Evolutionary conservation across 2,888 invertebrate species (phyloP).

Genomic region (Lepidonotus clava): DNA sequence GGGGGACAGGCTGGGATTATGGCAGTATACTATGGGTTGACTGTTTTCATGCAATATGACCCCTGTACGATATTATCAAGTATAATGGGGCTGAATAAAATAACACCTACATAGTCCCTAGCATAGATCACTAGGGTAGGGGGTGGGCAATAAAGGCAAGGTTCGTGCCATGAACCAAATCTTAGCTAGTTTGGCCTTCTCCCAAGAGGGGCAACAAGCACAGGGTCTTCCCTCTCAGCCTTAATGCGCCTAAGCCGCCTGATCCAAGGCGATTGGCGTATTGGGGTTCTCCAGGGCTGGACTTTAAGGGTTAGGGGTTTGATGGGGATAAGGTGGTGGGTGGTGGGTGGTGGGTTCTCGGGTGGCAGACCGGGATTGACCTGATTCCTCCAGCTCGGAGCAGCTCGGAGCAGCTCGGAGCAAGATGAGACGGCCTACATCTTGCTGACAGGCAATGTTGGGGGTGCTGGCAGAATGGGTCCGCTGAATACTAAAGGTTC

Average conservation of each 20-base stretch:
- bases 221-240: not conserved
- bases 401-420: not conserved
- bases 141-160: not conserved
- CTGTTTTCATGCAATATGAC: too few relatives aligned
- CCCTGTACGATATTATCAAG: too few relatives aligned
- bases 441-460: not conserved
- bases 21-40: too few relatives aligned
- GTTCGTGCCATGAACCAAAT: not conserved
- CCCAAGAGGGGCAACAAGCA: too few relatives aligned
- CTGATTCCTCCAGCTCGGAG: not conserved
- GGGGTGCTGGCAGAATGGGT: too few relatives aligned
- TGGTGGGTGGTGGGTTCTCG: not conserved
- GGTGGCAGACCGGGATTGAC: constrained; percentile 1
- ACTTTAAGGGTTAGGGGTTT: not conserved
- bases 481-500: too few relatives aligned
- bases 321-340: not conserved
- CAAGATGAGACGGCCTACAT: not conserved
- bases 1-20: too few relatives aligned
- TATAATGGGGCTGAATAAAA: constrained; percentile 42
- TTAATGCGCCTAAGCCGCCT: not conserved
- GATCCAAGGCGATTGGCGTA: not conserved
- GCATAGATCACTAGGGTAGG: not conserved
- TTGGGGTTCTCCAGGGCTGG: not conserved
- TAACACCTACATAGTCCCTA: not conserved
- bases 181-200: not conserved